Conservation (phyloP, 2,797 vertebrate genomes). For the Hafferia zeledoni region DNA sequence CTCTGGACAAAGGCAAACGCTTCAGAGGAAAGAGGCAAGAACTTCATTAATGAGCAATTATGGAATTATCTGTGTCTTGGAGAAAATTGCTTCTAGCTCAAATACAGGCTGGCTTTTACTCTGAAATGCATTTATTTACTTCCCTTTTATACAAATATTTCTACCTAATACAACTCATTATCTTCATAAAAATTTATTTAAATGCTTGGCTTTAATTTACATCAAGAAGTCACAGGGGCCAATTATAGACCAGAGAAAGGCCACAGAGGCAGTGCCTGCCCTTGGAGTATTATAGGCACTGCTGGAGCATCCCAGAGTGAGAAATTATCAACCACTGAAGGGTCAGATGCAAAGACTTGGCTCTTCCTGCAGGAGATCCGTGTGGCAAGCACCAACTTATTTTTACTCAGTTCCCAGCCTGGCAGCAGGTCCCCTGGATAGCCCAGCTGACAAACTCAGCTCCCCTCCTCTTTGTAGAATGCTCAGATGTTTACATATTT, state of each 20-base stretch:
- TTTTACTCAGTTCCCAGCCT: rapidly evolving
- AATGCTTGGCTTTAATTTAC: background rate
- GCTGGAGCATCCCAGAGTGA: background rate
- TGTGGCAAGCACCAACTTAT: background rate
- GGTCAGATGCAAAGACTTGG: background rate
- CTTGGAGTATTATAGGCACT: background rate
- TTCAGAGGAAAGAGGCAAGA: background rate
- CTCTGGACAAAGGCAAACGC: background rate
- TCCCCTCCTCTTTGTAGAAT: background rate
- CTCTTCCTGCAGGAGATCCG: background rate
- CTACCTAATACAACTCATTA: background rate
- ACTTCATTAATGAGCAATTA: background rate
- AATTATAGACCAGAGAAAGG: background rate
- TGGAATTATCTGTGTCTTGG: background rate
- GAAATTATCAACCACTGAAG: background rate
- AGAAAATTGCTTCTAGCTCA: background rate
- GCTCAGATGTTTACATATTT: rapidly evolving
- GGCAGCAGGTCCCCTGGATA: background rate
- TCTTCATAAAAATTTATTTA: background rate
- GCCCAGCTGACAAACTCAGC: background rate
- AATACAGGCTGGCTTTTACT: background rate
- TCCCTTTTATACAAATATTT: background rate
- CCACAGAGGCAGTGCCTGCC: background rate
- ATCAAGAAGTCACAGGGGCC: background rate
- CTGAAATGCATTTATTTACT: background rate